Evolutionary conservation across 2,888 invertebrate species (phyloP).

Genomic region (Drosophila fungiperda): DNA sequence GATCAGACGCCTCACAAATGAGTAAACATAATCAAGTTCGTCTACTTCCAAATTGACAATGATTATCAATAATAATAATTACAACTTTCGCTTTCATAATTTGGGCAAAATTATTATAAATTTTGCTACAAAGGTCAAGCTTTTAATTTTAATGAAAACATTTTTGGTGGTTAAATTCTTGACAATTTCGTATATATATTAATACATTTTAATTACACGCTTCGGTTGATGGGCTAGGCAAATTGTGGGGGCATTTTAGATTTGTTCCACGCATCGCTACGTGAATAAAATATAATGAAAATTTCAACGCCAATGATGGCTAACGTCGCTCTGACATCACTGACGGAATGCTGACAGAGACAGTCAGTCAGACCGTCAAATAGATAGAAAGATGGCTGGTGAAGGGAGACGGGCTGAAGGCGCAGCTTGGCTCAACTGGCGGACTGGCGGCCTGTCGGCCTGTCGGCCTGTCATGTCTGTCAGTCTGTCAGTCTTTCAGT

Average conservation of each 20-base stretch:
- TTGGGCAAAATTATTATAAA: background rate
- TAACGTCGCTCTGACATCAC: slow-evolving; percentile 45
- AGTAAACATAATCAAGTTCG: slow-evolving; percentile 4
- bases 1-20: slow-evolving; percentile 21
- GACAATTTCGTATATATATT: slow-evolving; percentile 55
- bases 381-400: slow-evolving; percentile 26
- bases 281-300: slow-evolving; percentile 81
- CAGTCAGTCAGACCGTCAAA: slow-evolving; percentile 6
- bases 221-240: slow-evolving; percentile 54
- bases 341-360: slow-evolving; percentile 80
- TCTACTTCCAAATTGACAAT: background rate
- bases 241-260: slow-evolving; percentile 62
- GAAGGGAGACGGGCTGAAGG: slow-evolving; percentile 26
- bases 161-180: slow-evolving; percentile 29
- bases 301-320: slow-evolving; percentile 78
- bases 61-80: background rate
- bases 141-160: background rate
- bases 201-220: slow-evolving; percentile 78
- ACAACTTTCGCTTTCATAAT: background rate
- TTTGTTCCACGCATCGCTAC: slow-evolving; percentile 77
- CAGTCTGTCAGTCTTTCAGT: slow-evolving; percentile 10
- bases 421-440: slow-evolving; percentile 46
- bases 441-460: slow-evolving; percentile 4
- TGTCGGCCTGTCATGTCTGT: slow-evolving; percentile 13
- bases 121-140: background rate